phyloP scores from a whole-genome alignment of 2,888 invertebrate genomes.

The Hemistola chrysoprasaria region DNA sequence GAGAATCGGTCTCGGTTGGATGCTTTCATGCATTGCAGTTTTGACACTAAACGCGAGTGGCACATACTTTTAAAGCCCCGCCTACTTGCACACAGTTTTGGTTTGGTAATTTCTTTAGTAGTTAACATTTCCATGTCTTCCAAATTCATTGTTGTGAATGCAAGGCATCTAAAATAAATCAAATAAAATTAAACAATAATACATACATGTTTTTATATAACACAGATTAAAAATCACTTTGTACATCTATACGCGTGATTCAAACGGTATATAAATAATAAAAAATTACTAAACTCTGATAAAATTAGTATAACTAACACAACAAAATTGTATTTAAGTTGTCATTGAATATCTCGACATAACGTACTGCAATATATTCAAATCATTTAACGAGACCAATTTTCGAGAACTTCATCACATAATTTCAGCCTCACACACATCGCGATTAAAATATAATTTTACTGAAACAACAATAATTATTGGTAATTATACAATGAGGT shows the following conservation, averaged over 20 bases:
- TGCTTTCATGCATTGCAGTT: too few relatives aligned
- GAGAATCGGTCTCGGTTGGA: too few relatives aligned
- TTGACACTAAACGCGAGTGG: too few relatives aligned
- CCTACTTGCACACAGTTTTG: too few relatives aligned
- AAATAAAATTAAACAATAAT: conserved; percentile 36
- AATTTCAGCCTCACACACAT: not conserved
- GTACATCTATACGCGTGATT: conserved; percentile 34
- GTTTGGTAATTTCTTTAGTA: too few relatives aligned
- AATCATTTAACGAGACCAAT: conserved; percentile 18
- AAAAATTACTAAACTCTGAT: conserved; percentile 30
- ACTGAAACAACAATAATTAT: conserved; percentile 33
- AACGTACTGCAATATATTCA: too few relatives aligned
- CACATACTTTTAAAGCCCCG: too few relatives aligned
- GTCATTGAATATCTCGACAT: not conserved
- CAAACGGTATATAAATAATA: conserved; percentile 35
- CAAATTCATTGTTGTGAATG: too few relatives aligned
- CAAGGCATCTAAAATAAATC: conserved; percentile 44
- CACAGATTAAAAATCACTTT: conserved; percentile 32
- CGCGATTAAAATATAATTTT: conserved; percentile 16
- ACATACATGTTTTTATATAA: conserved; percentile 34
- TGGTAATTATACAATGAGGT: too few relatives aligned
- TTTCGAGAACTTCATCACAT: conserved; percentile 15
- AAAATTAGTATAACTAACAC: conserved; percentile 26
- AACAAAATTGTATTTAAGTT: conserved; percentile 15
- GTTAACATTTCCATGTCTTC: too few relatives aligned